These are phyloP conservation scores for Pristionchus maxplancki DNA, from an alignment of 2,888 invertebrate genomes.

Conservation along the genomic window DNA sequence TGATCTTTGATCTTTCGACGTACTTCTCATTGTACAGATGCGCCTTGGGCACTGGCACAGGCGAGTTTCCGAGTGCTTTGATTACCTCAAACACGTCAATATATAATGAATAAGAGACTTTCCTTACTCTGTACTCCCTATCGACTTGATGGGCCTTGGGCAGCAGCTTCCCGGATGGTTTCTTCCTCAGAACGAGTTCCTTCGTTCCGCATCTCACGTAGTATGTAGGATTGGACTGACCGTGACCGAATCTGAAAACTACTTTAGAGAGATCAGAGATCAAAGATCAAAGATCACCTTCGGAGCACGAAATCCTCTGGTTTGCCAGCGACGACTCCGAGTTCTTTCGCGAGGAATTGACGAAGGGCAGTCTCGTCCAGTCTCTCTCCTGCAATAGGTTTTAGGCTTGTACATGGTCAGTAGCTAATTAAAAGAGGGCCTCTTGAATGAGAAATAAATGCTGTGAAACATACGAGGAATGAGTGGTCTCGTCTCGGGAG, in stretches of 20 bases:
- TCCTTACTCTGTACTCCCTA: constrained; percentile 78
- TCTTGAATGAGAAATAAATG: background rate
- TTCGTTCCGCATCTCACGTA: constrained; percentile 77
- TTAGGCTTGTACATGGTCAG: too few species aligned
- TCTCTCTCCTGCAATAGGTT: background rate
- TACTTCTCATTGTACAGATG: constrained; percentile 71
- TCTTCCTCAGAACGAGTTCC: constrained; percentile 79
- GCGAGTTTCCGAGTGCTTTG: constrained; percentile 77
- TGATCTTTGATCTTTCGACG: constrained; percentile 56
- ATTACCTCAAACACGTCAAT: constrained; percentile 75
- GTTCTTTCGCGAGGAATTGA: constrained; percentile 49
- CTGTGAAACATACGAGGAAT: background rate
- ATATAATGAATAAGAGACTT: too few species aligned
- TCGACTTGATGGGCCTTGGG: constrained; percentile 80
- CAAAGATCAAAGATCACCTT: constrained; percentile 31
- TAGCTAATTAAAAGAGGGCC: background rate
- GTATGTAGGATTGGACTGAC: constrained; percentile 80
- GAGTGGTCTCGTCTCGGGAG: constrained; percentile 47
- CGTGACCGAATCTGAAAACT: constrained; percentile 75
- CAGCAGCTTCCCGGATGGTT: constrained; percentile 79
- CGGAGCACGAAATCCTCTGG: constrained; percentile 24
- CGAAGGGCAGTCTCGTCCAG: constrained; percentile 29
- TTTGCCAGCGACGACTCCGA: constrained; percentile 2
- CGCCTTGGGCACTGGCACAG: constrained; percentile 79
- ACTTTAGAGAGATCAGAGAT: background rate